These are phyloP conservation scores for Osmerus eperlanus DNA, from an alignment of 2,113 vertebrate genomes.

Conservation along the genomic window DNA sequence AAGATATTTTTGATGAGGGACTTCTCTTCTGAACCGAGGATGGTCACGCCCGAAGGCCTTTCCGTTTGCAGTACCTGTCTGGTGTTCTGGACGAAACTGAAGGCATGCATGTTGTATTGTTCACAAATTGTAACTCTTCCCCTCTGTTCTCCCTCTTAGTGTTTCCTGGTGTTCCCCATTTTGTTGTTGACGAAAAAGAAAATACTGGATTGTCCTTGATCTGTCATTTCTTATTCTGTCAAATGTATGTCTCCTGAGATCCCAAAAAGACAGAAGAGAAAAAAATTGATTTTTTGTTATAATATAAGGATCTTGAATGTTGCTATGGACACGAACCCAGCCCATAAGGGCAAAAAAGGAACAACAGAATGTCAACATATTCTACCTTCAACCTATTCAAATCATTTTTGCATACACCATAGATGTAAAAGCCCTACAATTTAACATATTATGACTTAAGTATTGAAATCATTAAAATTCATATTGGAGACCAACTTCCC, in stretches of 20 bases:
- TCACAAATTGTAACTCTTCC: constrained; percentile 38
- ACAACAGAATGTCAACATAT: no score
- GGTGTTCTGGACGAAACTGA: constrained; percentile 23
- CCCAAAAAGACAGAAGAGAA: constrained; percentile 39
- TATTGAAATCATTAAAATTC: no score
- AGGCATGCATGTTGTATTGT: constrained; percentile 46
- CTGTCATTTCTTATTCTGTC: constrained; percentile 55
- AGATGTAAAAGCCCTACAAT: no score
- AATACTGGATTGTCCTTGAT: constrained; percentile 60
- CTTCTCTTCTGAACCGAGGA: constrained; percentile 18
- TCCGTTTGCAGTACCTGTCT: constrained; percentile 31
- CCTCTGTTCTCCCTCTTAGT: not conserved
- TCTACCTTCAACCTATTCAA: no score
- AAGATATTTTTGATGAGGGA: constrained; percentile 34
- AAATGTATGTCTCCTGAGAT: constrained; percentile 55
- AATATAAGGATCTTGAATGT: constrained; percentile 51
- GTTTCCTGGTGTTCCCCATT: constrained; percentile 41
- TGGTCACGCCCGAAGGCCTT: constrained; percentile 30
- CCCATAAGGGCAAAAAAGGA: constrained; percentile 29
- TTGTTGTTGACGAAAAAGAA: constrained; percentile 46
- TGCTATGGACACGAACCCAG: constrained; percentile 56
- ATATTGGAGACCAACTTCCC: no score
- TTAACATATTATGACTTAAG: no score
- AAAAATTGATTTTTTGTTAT: constrained; percentile 26
- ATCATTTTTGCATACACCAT: no score